phyloP scores from a whole-genome alignment of 2,113 vertebrate species.

The Pteruthius melanotis region DNA sequence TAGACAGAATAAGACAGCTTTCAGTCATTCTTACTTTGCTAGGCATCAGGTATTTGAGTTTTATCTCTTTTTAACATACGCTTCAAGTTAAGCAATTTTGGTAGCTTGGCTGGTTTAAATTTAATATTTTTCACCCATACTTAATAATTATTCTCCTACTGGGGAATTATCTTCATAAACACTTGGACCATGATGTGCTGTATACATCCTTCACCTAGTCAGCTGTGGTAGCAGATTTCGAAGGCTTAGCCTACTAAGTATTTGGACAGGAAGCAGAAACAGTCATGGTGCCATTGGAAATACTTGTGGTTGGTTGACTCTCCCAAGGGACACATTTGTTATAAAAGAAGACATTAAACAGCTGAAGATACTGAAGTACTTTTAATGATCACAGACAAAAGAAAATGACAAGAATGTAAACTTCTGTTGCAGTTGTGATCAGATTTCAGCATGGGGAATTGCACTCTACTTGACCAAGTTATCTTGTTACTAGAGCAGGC shows the following conservation, averaged over 20 bases:
- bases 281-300: not conserved
- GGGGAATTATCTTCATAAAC: not conserved
- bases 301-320: not conserved
- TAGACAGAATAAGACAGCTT: not conserved
- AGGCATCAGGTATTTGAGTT: constrained; percentile 20
- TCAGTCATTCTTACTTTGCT: not conserved
- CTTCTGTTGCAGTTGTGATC: not conserved
- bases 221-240: not conserved
- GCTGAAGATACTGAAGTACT: not conserved
- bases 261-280: not conserved
- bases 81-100: constrained; percentile 7
- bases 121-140: not conserved
- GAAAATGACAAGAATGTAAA: not conserved
- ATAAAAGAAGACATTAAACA: not conserved
- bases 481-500: not conserved
- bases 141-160: not conserved
- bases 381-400: not conserved
- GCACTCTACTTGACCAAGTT: not conserved
- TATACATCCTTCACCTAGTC: not conserved
- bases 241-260: not conserved
- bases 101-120: not conserved
- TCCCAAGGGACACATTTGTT: not conserved
- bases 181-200: not conserved
- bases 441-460: not conserved
- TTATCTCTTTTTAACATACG: not conserved